Percentiles rank a stretch among this genome's conserved stretches.
These are phyloP conservation scores for Platerodrilus igneus DNA, from an alignment of 2,888 invertebrate genomes.

Conservation along the genomic window DNA sequence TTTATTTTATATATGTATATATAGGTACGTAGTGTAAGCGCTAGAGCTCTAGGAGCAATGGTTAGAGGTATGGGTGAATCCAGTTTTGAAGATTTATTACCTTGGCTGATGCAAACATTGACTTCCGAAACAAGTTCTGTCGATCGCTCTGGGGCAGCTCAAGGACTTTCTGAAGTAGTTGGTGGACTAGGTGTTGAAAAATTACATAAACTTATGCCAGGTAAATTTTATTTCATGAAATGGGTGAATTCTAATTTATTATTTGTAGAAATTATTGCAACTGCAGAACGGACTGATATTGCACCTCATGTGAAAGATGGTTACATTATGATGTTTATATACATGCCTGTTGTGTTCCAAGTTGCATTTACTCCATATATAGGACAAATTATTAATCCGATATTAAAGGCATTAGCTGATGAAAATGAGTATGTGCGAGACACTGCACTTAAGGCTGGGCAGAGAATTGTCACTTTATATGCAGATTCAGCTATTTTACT, in stretches of 20 bases:
- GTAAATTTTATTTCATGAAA: constrained; percentile 37
- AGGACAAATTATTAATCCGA: constrained; percentile 92
- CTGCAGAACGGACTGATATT: constrained; percentile 87
- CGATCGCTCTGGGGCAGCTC: constrained; percentile 90
- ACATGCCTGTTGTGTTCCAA: constrained; percentile 96
- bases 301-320: constrained; percentile 98
- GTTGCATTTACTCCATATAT: constrained; percentile 89
- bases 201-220: constrained; percentile 93
- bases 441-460: constrained; percentile 93
- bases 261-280: constrained; percentile 77
- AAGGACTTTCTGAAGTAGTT: constrained; percentile 90
- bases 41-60: constrained; percentile 95
- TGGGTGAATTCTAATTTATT: constrained; percentile 3
- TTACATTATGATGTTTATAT: constrained; percentile 99
- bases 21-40: constrained; percentile 87
- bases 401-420: constrained; percentile 94
- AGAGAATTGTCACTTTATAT: constrained; percentile 93
- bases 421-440: constrained; percentile 98
- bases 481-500: constrained; percentile 92
- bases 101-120: constrained; percentile 97
- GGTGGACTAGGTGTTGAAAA: constrained; percentile 94
- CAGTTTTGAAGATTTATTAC: constrained; percentile 91
- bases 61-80: constrained; percentile 95
- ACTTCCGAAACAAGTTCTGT: constrained; percentile 94
- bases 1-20: constrained; percentile 9